Conservation (phyloP, 2,797 vertebrate genomes). For the Gorsachius magnificus region DNA sequence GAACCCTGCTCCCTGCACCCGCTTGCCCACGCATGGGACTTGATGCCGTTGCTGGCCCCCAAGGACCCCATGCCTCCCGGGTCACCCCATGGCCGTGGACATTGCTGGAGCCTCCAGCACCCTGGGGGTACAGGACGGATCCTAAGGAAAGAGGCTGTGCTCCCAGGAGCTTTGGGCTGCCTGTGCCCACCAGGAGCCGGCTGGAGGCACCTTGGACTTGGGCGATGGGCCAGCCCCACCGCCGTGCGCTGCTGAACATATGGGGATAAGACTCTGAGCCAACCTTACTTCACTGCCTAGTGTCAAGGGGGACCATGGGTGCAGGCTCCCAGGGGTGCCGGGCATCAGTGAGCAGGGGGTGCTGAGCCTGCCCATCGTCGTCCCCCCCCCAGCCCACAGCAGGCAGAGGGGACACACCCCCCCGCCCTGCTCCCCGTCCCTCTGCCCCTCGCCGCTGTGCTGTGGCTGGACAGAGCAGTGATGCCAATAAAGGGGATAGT, state of each 20-base stretch:
- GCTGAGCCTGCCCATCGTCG: neutral
- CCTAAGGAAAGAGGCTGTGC: neutral
- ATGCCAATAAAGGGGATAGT: slow-evolving; percentile 57
- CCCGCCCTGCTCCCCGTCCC: neutral
- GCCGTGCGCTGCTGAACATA: slow-evolving; percentile 13
- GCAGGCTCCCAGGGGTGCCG: neutral
- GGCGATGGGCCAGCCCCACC: neutral
- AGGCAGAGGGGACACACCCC: neutral
- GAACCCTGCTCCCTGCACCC: neutral
- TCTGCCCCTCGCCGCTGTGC: neutral
- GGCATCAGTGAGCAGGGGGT: neutral
- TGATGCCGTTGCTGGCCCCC: slow-evolving; percentile 15
- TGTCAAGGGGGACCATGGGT: neutral
- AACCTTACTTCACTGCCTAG: slow-evolving; percentile 10
- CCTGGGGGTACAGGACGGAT: neutral
- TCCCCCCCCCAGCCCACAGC: neutral
- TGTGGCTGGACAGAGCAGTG: neutral
- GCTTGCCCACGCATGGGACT: neutral
- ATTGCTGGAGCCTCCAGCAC: neutral
- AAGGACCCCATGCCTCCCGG: neutral
- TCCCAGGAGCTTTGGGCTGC: slow-evolving; percentile 10
- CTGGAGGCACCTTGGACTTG: slow-evolving; percentile 29
- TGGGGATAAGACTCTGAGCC: slow-evolving; percentile 57
- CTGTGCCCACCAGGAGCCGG: neutral
- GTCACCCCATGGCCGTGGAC: neutral